These are phyloP conservation scores for Drosophila lini DNA, from an alignment of 1,140 invertebrate genomes.

Conservation along the genomic window DNA sequence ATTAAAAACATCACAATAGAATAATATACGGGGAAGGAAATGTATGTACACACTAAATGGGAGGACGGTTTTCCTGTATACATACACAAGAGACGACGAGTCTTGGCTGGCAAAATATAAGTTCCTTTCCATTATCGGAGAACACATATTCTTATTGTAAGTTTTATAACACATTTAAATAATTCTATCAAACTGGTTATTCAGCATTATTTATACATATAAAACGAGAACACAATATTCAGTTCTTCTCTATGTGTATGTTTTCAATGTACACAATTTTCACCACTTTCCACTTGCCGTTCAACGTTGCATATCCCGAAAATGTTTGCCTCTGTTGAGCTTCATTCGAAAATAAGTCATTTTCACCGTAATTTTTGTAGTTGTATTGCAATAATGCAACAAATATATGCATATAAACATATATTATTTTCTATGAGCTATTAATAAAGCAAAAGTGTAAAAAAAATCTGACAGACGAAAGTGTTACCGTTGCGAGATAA, in stretches of 20 bases:
- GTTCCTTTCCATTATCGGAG: not conserved
- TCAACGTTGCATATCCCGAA: slow-evolving; percentile 13
- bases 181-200: not conserved
- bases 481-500: slow-evolving; percentile 2
- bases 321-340: not conserved
- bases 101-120: not conserved
- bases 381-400: slow-evolving; percentile 7
- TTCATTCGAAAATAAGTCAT: slow-evolving; percentile 12
- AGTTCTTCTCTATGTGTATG: not conserved
- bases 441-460: slow-evolving; percentile 23
- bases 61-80: slow-evolving; percentile 10
- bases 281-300: slow-evolving; percentile 26
- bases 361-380: slow-evolving; percentile 4
- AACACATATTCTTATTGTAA: not conserved
- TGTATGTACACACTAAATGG: slow-evolving; percentile 14
- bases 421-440: slow-evolving; percentile 22
- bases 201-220: not conserved
- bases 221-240: not conserved
- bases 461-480: slow-evolving; percentile 15
- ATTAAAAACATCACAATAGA: not conserved
- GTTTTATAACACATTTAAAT: not conserved
- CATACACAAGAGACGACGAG: slow-evolving; percentile 7
- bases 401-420: slow-evolving; percentile 15
- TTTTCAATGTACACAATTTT: slow-evolving; percentile 20
- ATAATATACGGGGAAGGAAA: not conserved